A percentile compares a stretch with the other conserved stretches of the same genome.
Evolutionary conservation across 30 jellyfish, hydroid and myxozoan genomes (phyloP).

Genomic region (Nemopilema nomurai): DNA sequence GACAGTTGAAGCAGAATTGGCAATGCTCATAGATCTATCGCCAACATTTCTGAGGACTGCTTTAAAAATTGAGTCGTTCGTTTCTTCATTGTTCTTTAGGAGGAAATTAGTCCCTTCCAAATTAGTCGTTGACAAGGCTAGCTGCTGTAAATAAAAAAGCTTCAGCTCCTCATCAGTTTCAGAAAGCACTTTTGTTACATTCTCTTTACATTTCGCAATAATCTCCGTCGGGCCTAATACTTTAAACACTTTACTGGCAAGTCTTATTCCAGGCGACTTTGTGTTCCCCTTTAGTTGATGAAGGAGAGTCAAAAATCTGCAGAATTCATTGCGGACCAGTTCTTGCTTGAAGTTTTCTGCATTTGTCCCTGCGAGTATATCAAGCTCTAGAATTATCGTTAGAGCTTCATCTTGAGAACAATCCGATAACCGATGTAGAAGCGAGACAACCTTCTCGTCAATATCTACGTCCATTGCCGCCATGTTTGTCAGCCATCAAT

Average conservation of each 20-base stretch:
- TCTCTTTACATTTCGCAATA: background rate
- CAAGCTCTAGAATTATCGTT: slow-evolving; percentile 21
- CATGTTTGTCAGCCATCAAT: too few species aligned
- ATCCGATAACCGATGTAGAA: slow-evolving; percentile 3
- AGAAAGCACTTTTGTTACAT: slow-evolving; percentile 1
- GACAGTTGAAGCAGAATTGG: slow-evolving; percentile 44
- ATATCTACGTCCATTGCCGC: slow-evolving; percentile 35
- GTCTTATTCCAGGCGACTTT: slow-evolving; percentile 26
- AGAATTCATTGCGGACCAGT: slow-evolving; percentile 1
- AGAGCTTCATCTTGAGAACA: slow-evolving; percentile 7
- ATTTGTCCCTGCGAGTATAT: slow-evolving; percentile 30
- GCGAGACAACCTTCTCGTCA: background rate
- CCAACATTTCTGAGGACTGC: slow-evolving; percentile 16
- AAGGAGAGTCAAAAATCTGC: slow-evolving; percentile 18
- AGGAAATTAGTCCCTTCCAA: slow-evolving; percentile 24
- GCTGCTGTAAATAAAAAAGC: slow-evolving; percentile 29
- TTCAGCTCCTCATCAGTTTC: slow-evolving; percentile 14
- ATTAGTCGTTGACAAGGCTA: background rate
- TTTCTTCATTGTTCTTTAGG: background rate
- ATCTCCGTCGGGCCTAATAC: background rate
- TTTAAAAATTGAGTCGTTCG: background rate
- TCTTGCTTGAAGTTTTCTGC: slow-evolving; percentile 2
- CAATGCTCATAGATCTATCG: slow-evolving; percentile 16
- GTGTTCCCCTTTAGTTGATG: slow-evolving; percentile 12
- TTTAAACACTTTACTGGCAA: slow-evolving; percentile 30